These are phyloP conservation scores for Thunnus albacares DNA, from an alignment of 2,797 vertebrate species.

Conservation along the genomic window DNA sequence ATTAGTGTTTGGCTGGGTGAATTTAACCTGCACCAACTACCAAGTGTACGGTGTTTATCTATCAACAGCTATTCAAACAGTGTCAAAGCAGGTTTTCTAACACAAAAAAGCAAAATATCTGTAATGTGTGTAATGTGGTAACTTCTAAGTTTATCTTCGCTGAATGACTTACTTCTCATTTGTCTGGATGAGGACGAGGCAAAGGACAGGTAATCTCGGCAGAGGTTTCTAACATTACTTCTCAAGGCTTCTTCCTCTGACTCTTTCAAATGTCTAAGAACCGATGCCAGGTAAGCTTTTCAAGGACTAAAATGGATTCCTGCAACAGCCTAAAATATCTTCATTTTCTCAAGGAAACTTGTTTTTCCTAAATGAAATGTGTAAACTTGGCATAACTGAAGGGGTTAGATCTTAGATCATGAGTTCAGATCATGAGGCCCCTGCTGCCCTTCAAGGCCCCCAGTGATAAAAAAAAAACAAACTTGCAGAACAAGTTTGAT, in stretches of 20 bases:
- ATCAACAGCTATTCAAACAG: background rate
- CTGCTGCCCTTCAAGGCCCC: no score
- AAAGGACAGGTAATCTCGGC: background rate
- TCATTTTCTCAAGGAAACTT: background rate
- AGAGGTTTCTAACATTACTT: background rate
- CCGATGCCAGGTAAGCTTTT: background rate
- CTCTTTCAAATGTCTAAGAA: background rate
- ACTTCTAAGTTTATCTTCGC: background rate
- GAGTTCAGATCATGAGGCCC: background rate
- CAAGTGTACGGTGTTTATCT: background rate
- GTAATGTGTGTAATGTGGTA: background rate
- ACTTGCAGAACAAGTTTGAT: background rate
- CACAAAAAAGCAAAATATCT: background rate
- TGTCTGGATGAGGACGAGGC: background rate
- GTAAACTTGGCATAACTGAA: no score
- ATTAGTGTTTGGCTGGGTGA: accelerated
- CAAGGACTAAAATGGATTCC: background rate
- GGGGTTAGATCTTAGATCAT: no score
- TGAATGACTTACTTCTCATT: background rate
- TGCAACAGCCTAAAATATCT: background rate
- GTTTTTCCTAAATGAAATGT: background rate
- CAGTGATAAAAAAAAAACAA: background rate
- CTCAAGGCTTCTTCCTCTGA: background rate
- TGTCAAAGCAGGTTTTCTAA: background rate
- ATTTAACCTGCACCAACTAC: background rate